Conservation (phyloP, 2,797 vertebrate species). For the Coreius guichenoti region DNA sequence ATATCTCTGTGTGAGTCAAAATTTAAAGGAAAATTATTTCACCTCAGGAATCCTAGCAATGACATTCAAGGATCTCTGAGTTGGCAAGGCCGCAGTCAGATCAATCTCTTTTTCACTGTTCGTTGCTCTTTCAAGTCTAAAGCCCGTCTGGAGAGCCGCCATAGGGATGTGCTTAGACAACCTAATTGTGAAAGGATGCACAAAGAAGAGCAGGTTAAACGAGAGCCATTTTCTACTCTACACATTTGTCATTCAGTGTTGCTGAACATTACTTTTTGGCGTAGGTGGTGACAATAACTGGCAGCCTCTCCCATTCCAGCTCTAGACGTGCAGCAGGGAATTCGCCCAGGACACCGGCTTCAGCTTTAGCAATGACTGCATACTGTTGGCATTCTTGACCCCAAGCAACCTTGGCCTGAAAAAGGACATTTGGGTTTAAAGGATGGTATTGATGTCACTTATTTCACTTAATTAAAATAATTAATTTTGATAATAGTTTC, state of each 20-base stretch:
- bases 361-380: conserved; percentile 69
- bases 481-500: neutral
- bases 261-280: conserved; percentile 73
- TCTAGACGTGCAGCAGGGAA: conserved; percentile 80
- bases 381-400: conserved; percentile 82
- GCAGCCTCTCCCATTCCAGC: conserved; percentile 79
- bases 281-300: conserved; percentile 64
- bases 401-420: conserved; percentile 82
- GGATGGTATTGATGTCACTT: neutral
- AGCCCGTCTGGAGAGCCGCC: conserved; percentile 63
- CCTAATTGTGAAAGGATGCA: conserved; percentile 67
- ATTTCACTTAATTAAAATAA: neutral
- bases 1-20: neutral
- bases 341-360: conserved; percentile 78
- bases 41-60: conserved; percentile 73
- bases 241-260: neutral
- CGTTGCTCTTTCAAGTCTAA: conserved; percentile 59
- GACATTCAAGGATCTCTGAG: conserved; percentile 68
- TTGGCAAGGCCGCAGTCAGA: conserved; percentile 67
- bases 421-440: neutral
- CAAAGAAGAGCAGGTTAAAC: neutral
- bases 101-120: conserved; percentile 75
- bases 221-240: neutral
- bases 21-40: neutral
- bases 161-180: conserved; percentile 66